These are phyloP conservation scores for Martes martes DNA, from an alignment of 2,113 vertebrate genomes.

Conservation along the genomic window DNA sequence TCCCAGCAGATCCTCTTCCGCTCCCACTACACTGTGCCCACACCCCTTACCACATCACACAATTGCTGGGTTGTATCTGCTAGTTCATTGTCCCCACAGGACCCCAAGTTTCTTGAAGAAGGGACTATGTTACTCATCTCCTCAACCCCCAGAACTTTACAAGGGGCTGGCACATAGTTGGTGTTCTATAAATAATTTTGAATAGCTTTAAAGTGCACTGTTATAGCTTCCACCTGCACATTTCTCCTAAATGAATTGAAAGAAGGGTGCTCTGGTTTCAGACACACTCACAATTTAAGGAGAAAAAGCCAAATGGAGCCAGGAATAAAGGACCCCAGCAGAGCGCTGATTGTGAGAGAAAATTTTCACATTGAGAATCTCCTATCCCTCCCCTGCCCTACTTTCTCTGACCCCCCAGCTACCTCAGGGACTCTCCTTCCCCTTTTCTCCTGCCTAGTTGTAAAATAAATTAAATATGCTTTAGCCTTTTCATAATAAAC, in stretches of 20 bases:
- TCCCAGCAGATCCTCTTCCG: neutral
- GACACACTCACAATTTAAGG: neutral
- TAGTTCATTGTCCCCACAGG: no score
- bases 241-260: neutral
- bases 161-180: neutral
- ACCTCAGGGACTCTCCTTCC: neutral
- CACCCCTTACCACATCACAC: neutral
- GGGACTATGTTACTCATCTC: neutral
- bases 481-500: neutral
- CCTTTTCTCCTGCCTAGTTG: neutral
- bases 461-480: neutral
- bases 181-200: neutral
- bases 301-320: neutral
- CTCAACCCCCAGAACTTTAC: neutral
- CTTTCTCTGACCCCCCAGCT: neutral
- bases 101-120: neutral
- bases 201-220: neutral
- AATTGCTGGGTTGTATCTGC: neutral
- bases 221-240: neutral
- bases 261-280: neutral
- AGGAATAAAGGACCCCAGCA: neutral
- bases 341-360: neutral
- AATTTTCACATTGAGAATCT: neutral
- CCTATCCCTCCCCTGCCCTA: neutral
- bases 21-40: neutral